phyloP scores from a whole-genome alignment of 2,888 invertebrate genomes.

The Phaonia tiefii region DNA sequence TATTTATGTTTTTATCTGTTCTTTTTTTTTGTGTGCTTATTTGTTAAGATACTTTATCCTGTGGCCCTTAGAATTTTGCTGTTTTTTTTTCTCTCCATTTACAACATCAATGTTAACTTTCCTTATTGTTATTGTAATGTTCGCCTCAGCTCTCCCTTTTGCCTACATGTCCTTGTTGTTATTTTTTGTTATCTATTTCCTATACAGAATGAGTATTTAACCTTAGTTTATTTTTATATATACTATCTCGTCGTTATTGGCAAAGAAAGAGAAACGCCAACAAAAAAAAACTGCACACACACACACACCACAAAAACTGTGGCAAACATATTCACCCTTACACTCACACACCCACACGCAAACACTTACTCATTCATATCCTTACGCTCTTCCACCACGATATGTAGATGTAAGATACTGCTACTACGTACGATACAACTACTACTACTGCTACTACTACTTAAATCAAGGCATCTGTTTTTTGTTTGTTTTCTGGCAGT shows the following conservation, averaged over 20 bases:
- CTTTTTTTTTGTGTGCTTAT: too few species aligned
- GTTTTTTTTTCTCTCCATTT: background rate
- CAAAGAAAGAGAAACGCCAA: too few species aligned
- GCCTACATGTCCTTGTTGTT: conserved; percentile 3
- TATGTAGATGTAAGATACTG: conserved; percentile 32
- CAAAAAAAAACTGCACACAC: conserved; percentile 38
- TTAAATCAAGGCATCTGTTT: conserved; percentile 53
- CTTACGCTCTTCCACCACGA: background rate
- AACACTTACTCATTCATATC: background rate
- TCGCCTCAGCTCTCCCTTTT: too few species aligned
- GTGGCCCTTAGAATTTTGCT: background rate
- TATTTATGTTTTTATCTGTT: conserved; percentile 32
- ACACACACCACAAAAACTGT: background rate
- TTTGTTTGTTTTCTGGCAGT: conserved; percentile 18
- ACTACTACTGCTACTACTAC: too few species aligned
- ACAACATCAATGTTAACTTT: too few species aligned
- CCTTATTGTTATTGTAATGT: too few species aligned
- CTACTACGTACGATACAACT: too few species aligned
- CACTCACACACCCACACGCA: background rate
- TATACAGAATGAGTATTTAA: conserved; percentile 56
- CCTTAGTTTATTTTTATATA: conserved; percentile 55
- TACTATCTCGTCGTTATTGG: background rate
- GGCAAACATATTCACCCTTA: background rate
- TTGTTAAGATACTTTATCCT: conserved; percentile 20
- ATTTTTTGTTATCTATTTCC: conserved; percentile 39